Conservation (phyloP, 2,888 invertebrate genomes). For the Agrochola macilenta region DNA sequence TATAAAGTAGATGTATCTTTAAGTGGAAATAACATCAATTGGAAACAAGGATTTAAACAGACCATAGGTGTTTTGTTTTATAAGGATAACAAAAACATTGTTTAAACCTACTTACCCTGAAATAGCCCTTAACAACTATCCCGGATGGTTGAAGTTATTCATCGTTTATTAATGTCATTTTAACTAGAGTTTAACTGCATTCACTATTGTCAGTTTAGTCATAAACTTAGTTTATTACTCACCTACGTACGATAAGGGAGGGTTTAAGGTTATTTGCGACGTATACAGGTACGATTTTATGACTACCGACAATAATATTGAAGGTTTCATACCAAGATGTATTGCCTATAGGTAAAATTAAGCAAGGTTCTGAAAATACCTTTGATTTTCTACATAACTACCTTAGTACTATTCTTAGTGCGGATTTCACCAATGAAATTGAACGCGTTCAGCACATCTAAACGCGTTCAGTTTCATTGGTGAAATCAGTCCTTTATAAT, state of each 20-base stretch:
- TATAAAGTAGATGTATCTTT: too few species aligned
- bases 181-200: constrained; percentile 16
- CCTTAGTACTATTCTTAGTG: too few species aligned
- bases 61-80: not conserved
- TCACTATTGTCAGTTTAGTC: constrained; percentile 22
- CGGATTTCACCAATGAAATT: too few species aligned
- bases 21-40: too few species aligned
- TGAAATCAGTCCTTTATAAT: too few species aligned
- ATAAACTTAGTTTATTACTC: constrained; percentile 31
- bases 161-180: constrained; percentile 14
- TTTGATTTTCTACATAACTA: too few species aligned
- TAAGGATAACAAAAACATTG: not conserved
- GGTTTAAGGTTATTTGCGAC: not conserved
- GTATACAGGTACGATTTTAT: constrained; percentile 9
- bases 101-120: not conserved
- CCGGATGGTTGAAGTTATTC: not conserved
- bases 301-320: not conserved
- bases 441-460: too few species aligned
- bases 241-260: constrained; percentile 5
- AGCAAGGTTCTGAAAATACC: too few species aligned
- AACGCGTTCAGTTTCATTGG: too few species aligned
- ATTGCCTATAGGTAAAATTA: too few species aligned
- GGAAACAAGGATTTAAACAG: too few species aligned
- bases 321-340: not conserved
- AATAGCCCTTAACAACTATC: not conserved